Conservation (phyloP, 2,113 vertebrate species). For the Lathamus discolor region DNA sequence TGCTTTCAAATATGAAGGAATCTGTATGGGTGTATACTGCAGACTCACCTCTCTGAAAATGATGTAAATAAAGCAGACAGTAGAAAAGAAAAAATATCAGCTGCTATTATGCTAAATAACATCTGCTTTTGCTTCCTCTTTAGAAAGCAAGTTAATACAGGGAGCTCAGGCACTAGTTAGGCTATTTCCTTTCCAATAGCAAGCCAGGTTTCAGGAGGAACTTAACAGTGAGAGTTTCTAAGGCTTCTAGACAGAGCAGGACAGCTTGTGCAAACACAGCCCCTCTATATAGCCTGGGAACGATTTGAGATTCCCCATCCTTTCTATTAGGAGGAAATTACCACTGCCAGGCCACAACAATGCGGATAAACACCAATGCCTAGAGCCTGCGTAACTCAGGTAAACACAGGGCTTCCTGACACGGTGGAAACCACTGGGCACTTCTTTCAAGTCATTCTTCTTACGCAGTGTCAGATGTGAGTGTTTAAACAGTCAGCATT, state of each 20-base stretch:
- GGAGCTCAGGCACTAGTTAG: background rate
- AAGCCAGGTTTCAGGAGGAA: background rate
- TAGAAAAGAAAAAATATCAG: background rate
- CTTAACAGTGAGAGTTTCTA: background rate
- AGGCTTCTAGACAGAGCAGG: conserved; percentile 18
- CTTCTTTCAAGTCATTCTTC: conserved; percentile 72
- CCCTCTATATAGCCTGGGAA: conserved; percentile 70
- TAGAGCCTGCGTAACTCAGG: conserved; percentile 62
- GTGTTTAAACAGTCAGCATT: conserved; percentile 61
- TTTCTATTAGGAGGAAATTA: conserved; percentile 72
- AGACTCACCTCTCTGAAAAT: background rate
- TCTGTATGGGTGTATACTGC: background rate
- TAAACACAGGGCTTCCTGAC: conserved; percentile 76
- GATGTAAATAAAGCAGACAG: background rate
- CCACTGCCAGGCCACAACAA: conserved; percentile 72
- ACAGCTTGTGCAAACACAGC: conserved; percentile 48
- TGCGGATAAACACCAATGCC: conserved; percentile 63
- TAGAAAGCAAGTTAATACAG: background rate
- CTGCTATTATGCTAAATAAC: background rate
- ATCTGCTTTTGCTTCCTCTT: background rate
- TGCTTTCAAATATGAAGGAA: background rate
- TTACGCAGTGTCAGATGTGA: conserved; percentile 65
- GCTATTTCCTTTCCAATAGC: background rate
- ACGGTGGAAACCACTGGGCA: conserved; percentile 26
- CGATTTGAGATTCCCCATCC: conserved; percentile 57